phyloP scores from a whole-genome alignment of 2,797 vertebrate species.

The Discoglossus pictus region DNA sequence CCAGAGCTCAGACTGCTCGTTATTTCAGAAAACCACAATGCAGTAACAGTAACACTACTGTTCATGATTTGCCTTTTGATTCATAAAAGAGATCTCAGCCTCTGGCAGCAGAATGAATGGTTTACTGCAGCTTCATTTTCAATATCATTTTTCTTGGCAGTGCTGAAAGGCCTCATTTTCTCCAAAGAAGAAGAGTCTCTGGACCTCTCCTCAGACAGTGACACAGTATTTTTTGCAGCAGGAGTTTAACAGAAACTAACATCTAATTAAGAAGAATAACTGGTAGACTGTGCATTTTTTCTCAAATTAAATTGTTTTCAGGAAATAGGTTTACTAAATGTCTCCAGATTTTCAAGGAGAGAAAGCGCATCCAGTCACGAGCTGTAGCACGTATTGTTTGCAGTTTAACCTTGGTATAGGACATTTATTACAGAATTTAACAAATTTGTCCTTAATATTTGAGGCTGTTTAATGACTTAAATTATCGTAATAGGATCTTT shows the following conservation, averaged over 20 bases:
- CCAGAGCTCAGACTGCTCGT: conserved; percentile 37
- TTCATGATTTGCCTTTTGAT: conserved; percentile 37
- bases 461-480: too few relatives aligned
- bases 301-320: too few relatives aligned
- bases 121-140: conserved; percentile 47
- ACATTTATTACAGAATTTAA: too few relatives aligned
- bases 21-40: conserved; percentile 50
- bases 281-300: background rate
- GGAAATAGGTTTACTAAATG: too few relatives aligned
- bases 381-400: too few relatives aligned
- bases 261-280: conserved; percentile 1
- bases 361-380: too few relatives aligned
- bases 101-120: conserved; percentile 48
- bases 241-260: background rate
- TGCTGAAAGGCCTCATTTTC: conserved; percentile 41
- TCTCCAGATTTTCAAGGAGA: too few relatives aligned
- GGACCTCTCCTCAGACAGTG: conserved; percentile 35
- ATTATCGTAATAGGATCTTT: too few relatives aligned
- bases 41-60: conserved; percentile 48
- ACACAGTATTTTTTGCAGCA: conserved; percentile 34
- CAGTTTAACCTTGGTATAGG: too few relatives aligned
- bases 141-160: conserved; percentile 44
- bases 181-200: conserved; percentile 36
- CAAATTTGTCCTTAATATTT: too few relatives aligned
- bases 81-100: conserved; percentile 47